Evolutionary conservation across 2,113 vertebrate genomes (phyloP).

Genomic region (Sander vitreus): DNA sequence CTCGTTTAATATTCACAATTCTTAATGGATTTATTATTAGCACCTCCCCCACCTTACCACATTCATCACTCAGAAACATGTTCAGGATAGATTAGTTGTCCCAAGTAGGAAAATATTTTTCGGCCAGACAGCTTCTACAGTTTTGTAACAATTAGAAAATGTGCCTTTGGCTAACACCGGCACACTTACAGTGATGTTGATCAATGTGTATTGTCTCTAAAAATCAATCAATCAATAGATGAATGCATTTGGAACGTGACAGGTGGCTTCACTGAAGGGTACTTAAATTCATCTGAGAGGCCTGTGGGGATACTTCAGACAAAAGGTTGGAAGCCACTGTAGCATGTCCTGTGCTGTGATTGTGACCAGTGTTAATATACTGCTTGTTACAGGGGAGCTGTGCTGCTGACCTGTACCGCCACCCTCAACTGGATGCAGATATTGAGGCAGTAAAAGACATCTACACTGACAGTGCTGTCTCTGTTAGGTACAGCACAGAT

Average conservation of each 20-base stretch:
- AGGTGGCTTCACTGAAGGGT: not conserved
- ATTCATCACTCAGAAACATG: not conserved
- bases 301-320: slow-evolving; percentile 6
- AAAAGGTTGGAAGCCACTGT: slow-evolving; percentile 14
- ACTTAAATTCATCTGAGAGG: not conserved
- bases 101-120: not conserved
- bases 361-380: slow-evolving; percentile 24
- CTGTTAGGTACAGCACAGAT: slow-evolving; percentile 88
- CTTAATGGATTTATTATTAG: not conserved
- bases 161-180: not conserved
- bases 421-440: slow-evolving; percentile 97
- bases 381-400: slow-evolving; percentile 90
- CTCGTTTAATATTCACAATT: not conserved
- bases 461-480: slow-evolving; percentile 96
- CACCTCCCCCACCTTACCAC: not conserved
- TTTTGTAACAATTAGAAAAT: not conserved
- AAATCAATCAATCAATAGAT: not conserved
- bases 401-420: slow-evolving; percentile 96
- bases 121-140: not conserved
- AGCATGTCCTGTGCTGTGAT: not conserved
- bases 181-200: slow-evolving; percentile 1
- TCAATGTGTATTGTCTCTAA: not conserved
- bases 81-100: not conserved
- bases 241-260: not conserved
- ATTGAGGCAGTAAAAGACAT: slow-evolving; percentile 99